A percentile compares a stretch with the other conserved stretches of the same genome.
Conservation (phyloP, 1,140 invertebrate species). For the Saccostrea echinata region DNA sequence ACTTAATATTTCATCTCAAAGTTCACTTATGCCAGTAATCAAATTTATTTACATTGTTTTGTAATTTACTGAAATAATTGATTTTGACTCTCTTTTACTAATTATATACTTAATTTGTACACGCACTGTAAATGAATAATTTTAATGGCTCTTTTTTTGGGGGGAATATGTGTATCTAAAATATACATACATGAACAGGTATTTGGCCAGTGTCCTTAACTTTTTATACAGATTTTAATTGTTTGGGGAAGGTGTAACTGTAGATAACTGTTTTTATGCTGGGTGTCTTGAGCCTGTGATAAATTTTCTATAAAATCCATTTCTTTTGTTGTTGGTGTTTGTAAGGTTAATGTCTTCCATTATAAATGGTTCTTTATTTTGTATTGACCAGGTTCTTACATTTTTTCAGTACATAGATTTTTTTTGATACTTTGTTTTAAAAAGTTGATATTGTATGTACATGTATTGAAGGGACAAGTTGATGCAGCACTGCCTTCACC, state of each 20-base stretch:
- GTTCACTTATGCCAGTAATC: no score
- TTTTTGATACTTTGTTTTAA: background rate
- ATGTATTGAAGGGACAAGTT: background rate
- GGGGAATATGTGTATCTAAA: no score
- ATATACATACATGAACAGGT: background rate
- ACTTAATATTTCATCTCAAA: no score
- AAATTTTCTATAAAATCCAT: background rate
- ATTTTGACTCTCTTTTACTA: no score
- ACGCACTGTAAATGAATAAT: no score
- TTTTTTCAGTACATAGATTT: background rate
- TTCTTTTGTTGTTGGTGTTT: background rate
- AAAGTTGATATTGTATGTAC: background rate
- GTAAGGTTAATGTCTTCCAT: background rate
- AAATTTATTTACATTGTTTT: no score
- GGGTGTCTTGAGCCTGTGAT: background rate
- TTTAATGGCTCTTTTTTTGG: no score
- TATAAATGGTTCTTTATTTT: background rate
- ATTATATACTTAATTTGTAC: no score
- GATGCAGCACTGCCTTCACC: background rate
- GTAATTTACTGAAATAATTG: no score
- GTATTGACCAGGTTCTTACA: background rate
- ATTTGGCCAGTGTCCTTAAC: background rate
- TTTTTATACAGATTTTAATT: background rate
- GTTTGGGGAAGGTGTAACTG: background rate
- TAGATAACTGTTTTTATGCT: background rate